Conservation (phyloP, 2,797 vertebrate genomes). For the Psittacula derbiana region DNA sequence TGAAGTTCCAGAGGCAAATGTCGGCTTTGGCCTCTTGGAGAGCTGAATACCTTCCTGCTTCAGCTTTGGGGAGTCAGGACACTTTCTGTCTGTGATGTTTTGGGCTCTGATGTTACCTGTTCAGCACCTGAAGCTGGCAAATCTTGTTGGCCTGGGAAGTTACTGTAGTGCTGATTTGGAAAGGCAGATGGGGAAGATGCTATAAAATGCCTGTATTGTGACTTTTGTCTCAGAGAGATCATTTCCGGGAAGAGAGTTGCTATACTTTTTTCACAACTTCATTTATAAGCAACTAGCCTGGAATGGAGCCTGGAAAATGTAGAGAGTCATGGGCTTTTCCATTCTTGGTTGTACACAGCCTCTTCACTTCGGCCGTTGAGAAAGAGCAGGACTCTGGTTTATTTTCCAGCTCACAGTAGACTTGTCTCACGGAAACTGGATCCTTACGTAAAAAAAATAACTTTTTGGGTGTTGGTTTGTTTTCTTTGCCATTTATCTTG, state of each 20-base stretch:
- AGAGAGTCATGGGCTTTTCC: not conserved
- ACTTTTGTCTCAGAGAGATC: not conserved
- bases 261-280: not conserved
- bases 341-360: not conserved
- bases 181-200: not conserved
- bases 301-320: slow-evolving; percentile 9
- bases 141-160: not conserved
- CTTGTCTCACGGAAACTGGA: not conserved
- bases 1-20: not conserved
- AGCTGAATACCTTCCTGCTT: not conserved
- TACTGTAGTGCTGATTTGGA: not conserved
- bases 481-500: slow-evolving; percentile 25
- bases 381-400: not conserved
- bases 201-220: not conserved
- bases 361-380: not conserved
- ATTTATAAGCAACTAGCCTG: not conserved
- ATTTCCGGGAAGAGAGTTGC: not conserved
- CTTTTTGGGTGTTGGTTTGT: not conserved
- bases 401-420: not conserved
- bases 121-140: not conserved
- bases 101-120: not conserved
- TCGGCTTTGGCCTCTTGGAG: not conserved
- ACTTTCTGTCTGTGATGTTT: not conserved
- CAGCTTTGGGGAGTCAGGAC: not conserved
- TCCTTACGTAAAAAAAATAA: not conserved